These are phyloP conservation scores for Indri indri DNA, from an alignment of 2,113 vertebrate genomes.

Conservation along the genomic window DNA sequence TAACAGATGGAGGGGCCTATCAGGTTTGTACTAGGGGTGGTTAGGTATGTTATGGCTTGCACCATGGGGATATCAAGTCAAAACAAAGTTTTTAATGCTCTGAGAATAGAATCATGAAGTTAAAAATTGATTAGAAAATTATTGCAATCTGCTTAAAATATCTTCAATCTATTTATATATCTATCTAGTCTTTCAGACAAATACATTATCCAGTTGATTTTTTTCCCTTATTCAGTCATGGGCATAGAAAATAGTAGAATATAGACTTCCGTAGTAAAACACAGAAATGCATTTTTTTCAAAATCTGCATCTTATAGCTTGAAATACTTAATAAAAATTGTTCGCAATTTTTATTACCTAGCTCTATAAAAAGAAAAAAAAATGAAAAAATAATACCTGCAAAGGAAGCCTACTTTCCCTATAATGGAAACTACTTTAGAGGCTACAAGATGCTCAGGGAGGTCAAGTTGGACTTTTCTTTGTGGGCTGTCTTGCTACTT, in stretches of 20 bases:
- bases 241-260: neutral
- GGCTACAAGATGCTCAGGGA: neutral
- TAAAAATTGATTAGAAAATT: neutral
- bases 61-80: neutral
- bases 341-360: neutral
- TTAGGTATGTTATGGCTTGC: accelerated
- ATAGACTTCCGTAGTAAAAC: neutral
- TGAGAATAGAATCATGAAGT: neutral
- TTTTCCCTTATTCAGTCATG: neutral
- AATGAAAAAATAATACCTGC: neutral
- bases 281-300: neutral
- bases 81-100: neutral
- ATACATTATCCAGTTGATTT: neutral
- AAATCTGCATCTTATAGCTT: neutral
- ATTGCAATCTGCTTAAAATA: neutral
- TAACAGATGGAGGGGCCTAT: neutral
- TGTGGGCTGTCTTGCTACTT: neutral
- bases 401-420: neutral
- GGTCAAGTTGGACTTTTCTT: neutral
- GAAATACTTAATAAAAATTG: conserved; percentile 14
- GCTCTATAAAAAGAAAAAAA: neutral
- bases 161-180: neutral
- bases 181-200: neutral
- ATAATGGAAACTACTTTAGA: neutral
- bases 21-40: neutral